Evolutionary conservation across 2,113 vertebrate species (phyloP).

Genomic region (Aspidoscelis tigris): DNA sequence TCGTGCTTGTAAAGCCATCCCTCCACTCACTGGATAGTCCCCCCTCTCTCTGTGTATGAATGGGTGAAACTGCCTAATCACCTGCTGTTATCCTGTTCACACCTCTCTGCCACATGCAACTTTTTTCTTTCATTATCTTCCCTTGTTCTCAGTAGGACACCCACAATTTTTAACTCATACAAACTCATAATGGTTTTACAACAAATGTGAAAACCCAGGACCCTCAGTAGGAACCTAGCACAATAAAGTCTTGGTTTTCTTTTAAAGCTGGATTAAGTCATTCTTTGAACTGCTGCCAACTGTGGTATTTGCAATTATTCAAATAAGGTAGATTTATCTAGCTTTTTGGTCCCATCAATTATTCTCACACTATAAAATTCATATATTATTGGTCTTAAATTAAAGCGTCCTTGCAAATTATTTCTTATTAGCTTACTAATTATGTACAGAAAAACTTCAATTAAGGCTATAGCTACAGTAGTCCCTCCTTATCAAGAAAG

Average conservation of each 20-base stretch:
- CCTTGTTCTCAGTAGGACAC: constrained; percentile 19
- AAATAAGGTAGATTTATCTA: constrained; percentile 7
- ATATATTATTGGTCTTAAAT: neutral
- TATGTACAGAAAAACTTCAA: neutral
- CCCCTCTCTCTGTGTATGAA: no score
- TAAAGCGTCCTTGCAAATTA: neutral
- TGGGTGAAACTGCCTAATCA: neutral
- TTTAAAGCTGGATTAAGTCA: constrained; percentile 1
- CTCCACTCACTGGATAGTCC: no score
- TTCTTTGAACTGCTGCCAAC: neutral
- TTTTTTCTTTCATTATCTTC: neutral
- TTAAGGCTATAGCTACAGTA: neutral
- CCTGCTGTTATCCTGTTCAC: neutral
- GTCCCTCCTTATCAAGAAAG: no score
- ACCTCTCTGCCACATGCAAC: neutral
- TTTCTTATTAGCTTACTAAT: neutral
- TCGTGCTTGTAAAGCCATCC: no score
- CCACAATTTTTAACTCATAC: neutral
- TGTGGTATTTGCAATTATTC: neutral
- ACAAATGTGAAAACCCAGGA: neutral
- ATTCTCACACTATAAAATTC: neutral
- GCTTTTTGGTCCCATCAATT: neutral
- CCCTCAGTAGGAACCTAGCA: neutral
- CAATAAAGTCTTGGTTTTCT: neutral
- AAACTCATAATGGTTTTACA: neutral